Percentiles rank a stretch among this genome's conserved stretches.
Conservation (phyloP, 2,888 invertebrate genomes). For the Campoplex capitator region DNA sequence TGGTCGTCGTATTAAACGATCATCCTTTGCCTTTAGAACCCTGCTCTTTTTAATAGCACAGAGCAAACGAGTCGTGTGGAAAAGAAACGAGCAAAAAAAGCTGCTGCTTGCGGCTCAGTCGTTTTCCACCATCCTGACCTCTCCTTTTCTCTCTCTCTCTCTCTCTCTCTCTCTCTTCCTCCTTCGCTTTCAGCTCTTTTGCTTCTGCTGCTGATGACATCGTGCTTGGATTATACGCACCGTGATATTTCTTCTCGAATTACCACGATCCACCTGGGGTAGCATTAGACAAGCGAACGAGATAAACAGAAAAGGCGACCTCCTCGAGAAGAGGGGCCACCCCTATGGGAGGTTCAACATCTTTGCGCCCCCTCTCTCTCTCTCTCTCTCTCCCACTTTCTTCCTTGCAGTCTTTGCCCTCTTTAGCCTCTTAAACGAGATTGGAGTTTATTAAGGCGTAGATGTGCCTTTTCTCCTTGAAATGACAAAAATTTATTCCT, state of each 20-base stretch:
- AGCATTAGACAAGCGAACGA: conserved; percentile 60
- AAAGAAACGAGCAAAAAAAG: conserved; percentile 40
- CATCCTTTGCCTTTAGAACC: conserved; percentile 57
- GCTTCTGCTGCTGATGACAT: conserved; percentile 60
- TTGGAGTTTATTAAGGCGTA: conserved; percentile 73
- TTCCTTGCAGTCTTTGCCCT: conserved; percentile 20
- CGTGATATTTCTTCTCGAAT: conserved; percentile 69
- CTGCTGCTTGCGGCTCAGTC: conserved; percentile 54
- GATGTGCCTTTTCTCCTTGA: neutral
- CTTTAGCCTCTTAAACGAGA: conserved; percentile 60
- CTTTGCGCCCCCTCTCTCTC: conserved; percentile 25
- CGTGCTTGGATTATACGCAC: conserved; percentile 47
- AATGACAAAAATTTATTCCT: neutral
- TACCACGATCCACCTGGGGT: conserved; percentile 67
- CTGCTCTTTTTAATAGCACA: conserved; percentile 65
- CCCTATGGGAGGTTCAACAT: conserved; percentile 42
- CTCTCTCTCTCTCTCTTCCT: neutral
- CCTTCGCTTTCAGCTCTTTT: neutral
- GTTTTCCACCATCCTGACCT: conserved; percentile 57
- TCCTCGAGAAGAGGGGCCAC: conserved; percentile 44
- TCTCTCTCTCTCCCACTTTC: conserved; percentile 37
- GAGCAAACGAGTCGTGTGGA: conserved; percentile 43
- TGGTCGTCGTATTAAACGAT: conserved; percentile 66
- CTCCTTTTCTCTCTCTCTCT: neutral
- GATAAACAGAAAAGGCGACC: conserved; percentile 66